A percentile compares a stretch with the other conserved stretches of the same genome.
Evolutionary conservation across 2,888 invertebrate species (phyloP).

Genomic region (Lumbricus terrestris): DNA sequence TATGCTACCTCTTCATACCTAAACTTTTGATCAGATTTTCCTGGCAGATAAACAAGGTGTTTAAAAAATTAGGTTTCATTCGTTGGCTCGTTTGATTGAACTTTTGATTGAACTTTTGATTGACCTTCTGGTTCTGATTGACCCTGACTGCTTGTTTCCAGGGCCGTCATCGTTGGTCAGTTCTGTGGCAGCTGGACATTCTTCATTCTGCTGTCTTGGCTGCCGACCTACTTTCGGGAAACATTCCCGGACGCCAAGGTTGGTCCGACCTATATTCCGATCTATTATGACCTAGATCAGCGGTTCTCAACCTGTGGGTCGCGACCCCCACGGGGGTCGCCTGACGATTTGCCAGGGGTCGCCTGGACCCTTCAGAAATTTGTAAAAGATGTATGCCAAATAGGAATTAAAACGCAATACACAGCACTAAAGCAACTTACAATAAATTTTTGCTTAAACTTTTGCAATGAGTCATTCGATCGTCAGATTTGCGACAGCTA

Average conservation of each 20-base stretch:
- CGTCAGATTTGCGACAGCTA: too few species aligned
- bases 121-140: background rate
- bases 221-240: conserved; percentile 74
- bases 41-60: background rate
- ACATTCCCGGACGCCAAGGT: conserved; percentile 68
- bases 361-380: too few species aligned
- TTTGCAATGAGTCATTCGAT: too few species aligned
- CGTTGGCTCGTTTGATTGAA: background rate
- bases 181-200: conserved; percentile 74
- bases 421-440: too few species aligned
- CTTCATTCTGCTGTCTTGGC: conserved; percentile 72
- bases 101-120: too few species aligned
- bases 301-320: too few species aligned
- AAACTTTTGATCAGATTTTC: background rate
- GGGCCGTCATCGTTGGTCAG: conserved; percentile 72
- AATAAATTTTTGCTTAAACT: too few species aligned
- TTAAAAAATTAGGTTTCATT: background rate
- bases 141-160: conserved; percentile 47
- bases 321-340: too few species aligned
- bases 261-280: background rate
- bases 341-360: too few species aligned
- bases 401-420: too few species aligned
- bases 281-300: background rate
- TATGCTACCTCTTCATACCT: background rate
- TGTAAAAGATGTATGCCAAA: too few species aligned